Evolutionary conservation across 2,113 vertebrate species (phyloP).

Genomic region (Gobius niger): DNA sequence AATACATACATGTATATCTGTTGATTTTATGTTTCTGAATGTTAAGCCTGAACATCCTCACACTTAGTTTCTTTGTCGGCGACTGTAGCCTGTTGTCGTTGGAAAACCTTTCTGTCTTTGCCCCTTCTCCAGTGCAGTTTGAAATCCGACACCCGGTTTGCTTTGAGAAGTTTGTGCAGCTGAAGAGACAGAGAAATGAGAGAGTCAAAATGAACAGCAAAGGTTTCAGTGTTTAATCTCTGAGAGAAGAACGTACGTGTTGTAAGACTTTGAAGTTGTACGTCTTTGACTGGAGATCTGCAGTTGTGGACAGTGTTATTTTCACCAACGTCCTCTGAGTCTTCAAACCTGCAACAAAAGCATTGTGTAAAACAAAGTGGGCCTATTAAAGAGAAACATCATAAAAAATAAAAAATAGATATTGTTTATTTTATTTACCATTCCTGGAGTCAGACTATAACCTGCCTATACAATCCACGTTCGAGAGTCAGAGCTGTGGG

Average conservation of each 20-base stretch:
- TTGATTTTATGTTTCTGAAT: too few relatives aligned
- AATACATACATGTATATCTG: too few relatives aligned
- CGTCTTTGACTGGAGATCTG: neutral
- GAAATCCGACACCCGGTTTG: conserved; percentile 9
- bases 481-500: too few relatives aligned
- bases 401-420: too few relatives aligned
- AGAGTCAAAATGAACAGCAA: neutral
- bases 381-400: neutral
- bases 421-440: too few relatives aligned
- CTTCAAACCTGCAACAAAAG: conserved; percentile 29
- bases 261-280: neutral
- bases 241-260: conserved; percentile 17
- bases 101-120: neutral
- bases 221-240: too few relatives aligned
- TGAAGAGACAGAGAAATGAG: neutral
- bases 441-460: too few relatives aligned
- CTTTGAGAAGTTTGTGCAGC: neutral
- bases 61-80: neutral
- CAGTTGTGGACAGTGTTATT: conserved; percentile 11
- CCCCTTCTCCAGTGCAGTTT: conserved; percentile 15
- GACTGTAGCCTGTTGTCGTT: neutral
- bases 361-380: neutral
- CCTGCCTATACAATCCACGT: too few relatives aligned
- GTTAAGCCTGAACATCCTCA: too few relatives aligned
- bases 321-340: conserved; percentile 25